Conservation (phyloP, 2,888 invertebrate species). For the Globia sparganii region DNA sequence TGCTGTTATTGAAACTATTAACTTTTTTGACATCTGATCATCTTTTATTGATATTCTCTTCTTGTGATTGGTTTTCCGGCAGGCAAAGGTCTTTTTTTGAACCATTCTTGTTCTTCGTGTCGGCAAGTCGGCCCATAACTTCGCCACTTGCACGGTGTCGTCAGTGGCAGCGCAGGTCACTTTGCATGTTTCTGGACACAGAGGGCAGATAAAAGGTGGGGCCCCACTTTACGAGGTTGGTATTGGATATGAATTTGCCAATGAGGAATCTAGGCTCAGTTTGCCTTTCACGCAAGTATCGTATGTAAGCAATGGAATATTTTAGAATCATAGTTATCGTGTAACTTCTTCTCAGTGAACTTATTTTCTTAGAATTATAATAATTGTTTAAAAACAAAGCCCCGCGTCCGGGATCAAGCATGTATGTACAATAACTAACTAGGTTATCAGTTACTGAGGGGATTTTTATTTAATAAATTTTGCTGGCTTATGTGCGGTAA, state of each 20-base stretch:
- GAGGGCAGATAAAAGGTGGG: too few relatives aligned
- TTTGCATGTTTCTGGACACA: not conserved
- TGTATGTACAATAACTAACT: slow-evolving; percentile 8
- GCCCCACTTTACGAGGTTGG: too few relatives aligned
- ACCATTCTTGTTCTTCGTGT: not conserved
- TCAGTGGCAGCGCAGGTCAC: not conserved
- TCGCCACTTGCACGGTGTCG: too few relatives aligned
- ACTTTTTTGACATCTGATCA: too few relatives aligned
- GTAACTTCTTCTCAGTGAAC: not conserved
- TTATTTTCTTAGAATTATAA: slow-evolving; percentile 41
- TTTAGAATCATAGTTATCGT: slow-evolving; percentile 24
- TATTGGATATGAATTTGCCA: not conserved
- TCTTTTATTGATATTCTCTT: not conserved
- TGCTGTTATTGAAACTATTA: not conserved
- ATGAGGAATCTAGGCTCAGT: not conserved
- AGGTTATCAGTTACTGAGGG: slow-evolving; percentile 42
- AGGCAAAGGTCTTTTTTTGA: not conserved
- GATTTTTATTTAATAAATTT: slow-evolving; percentile 17
- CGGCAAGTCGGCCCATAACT: not conserved
- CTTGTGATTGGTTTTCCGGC: not conserved
- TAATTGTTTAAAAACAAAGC: slow-evolving; percentile 44
- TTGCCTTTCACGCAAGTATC: not conserved
- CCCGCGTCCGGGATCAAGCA: slow-evolving; percentile 44
- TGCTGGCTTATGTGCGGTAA: not conserved
- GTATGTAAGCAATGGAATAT: slow-evolving; percentile 40